Percentiles rank a stretch among this genome's conserved stretches.
phyloP scores from a whole-genome alignment of 2,113 vertebrate species.

The Fulmarus glacialis region DNA sequence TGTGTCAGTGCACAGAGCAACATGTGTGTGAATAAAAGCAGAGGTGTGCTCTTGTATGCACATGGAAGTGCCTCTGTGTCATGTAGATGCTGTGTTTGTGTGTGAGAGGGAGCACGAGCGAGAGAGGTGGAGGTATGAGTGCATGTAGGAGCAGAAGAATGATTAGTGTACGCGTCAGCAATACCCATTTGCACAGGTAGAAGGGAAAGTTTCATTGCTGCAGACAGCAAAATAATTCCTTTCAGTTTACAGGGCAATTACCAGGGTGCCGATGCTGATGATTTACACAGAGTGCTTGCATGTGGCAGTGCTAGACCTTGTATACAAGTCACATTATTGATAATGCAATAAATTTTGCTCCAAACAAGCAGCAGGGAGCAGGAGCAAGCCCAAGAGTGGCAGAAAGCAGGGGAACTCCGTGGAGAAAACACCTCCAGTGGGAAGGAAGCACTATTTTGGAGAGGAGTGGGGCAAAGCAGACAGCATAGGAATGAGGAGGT shows the following conservation, averaged over 20 bases:
- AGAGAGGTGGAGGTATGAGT: accelerated
- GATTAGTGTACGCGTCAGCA: not conserved
- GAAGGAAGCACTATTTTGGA: not conserved
- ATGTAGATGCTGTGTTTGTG: accelerated
- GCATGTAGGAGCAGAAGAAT: not conserved
- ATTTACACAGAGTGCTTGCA: conserved; percentile 42
- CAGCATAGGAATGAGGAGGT: not conserved
- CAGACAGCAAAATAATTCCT: conserved; percentile 51
- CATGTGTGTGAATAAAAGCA: not conserved
- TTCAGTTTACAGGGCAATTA: conserved; percentile 57
- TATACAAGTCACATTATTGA: conserved; percentile 68
- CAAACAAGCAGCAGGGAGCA: conserved; percentile 28
- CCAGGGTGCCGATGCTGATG: not conserved
- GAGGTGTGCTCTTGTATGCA: not conserved
- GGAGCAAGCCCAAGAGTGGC: not conserved
- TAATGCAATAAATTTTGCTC: conserved; percentile 65
- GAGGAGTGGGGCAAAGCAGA: not conserved
- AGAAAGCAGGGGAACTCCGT: not conserved
- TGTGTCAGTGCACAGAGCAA: accelerated
- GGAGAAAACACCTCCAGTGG: not conserved
- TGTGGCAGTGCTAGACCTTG: conserved; percentile 34
- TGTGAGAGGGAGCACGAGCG: not conserved
- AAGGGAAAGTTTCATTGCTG: not conserved
- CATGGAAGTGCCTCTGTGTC: accelerated
- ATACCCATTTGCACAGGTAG: conserved; percentile 2